These are phyloP conservation scores for Halcyon badia DNA, from an alignment of 2,797 vertebrate species.

Conservation along the genomic window DNA sequence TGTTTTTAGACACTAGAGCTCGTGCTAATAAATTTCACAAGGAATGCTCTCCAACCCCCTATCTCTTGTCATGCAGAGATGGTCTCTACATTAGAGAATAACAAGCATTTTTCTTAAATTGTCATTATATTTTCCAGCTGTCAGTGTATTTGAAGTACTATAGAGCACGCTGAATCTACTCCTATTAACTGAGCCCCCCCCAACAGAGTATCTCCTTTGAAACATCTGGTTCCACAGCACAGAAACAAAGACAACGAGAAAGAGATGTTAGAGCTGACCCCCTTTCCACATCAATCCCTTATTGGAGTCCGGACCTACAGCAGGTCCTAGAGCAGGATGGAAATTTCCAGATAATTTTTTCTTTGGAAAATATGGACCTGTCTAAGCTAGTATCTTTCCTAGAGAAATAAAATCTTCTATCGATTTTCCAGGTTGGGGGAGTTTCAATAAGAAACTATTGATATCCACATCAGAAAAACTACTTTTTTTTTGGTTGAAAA, in stretches of 20 bases:
- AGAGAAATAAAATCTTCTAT: background rate
- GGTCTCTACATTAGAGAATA: background rate
- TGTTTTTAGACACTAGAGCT: background rate
- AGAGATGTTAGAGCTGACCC: rapidly evolving
- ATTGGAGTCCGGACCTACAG: background rate
- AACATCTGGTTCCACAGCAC: rapidly evolving
- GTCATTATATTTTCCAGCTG: background rate
- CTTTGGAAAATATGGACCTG: background rate
- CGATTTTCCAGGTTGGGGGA: rapidly evolving
- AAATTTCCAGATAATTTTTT: background rate
- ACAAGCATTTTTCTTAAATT: background rate
- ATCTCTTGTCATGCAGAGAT: background rate
- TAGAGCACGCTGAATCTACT: background rate
- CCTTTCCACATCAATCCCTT: background rate
- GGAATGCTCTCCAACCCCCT: rapidly evolving
- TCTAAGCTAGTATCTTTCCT: background rate
- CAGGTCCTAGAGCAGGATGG: rapidly evolving
- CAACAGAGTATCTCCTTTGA: rapidly evolving
- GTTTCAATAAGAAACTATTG: background rate
- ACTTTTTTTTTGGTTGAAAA: background rate
- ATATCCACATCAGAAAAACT: rapidly evolving
- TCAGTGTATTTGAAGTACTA: background rate
- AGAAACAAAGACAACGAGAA: rapidly evolving
- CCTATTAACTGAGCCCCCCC: rapidly evolving
- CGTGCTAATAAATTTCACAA: background rate